Evolutionary conservation across 2,888 invertebrate species (phyloP).

Genomic region (Machimus atricapillus): DNA sequence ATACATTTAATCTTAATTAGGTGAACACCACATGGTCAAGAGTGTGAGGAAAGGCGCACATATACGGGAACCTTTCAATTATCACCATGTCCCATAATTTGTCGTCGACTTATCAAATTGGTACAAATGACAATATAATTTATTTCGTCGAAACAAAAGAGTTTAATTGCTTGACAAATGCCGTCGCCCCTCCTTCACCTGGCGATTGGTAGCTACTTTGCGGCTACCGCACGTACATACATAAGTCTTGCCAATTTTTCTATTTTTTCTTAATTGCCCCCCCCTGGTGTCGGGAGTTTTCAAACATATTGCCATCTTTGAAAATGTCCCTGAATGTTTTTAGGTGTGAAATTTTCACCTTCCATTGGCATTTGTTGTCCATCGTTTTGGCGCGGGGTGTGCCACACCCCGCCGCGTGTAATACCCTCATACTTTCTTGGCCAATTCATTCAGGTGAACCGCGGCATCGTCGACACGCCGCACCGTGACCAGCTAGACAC

Average conservation of each 20-base stretch:
- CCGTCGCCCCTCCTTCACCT: background rate
- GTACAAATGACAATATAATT: conserved; percentile 41
- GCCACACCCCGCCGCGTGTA: background rate
- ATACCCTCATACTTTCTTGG: background rate
- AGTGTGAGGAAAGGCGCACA: background rate
- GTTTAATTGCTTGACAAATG: background rate
- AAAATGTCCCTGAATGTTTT: conserved; percentile 9
- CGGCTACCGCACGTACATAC: background rate
- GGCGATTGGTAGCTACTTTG: background rate
- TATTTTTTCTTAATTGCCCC: background rate
- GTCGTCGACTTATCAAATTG: conserved; percentile 21
- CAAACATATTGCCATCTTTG: background rate
- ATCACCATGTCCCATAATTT: background rate
- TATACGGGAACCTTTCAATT: background rate
- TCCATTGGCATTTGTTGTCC: background rate
- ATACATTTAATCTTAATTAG: conserved; percentile 17
- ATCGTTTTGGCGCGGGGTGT: background rate
- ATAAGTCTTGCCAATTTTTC: background rate
- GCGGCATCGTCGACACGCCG: background rate
- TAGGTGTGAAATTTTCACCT: conserved; percentile 4
- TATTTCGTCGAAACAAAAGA: background rate
- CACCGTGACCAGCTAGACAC: background rate
- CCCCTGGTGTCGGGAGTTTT: background rate
- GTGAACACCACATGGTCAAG: background rate
- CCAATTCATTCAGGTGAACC: conserved; percentile 3